phyloP scores from a whole-genome alignment of 1,140 invertebrate species.

The Procambarus virginalis region DNA sequence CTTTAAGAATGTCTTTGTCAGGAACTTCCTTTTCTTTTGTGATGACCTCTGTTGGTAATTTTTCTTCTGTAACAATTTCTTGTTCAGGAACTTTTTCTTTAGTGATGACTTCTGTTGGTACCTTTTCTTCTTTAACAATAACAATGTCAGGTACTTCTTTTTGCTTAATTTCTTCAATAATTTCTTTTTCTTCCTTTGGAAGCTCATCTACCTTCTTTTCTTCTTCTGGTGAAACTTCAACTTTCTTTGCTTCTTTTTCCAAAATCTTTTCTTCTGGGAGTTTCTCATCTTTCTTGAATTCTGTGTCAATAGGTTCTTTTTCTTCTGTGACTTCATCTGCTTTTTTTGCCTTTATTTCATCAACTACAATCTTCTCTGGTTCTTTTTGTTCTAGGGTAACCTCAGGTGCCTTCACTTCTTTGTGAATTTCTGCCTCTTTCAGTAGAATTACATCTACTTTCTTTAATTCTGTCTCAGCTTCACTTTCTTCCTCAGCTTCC shows the following conservation, averaged over 20 bases:
- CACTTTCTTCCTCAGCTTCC: not conserved
- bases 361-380: slow-evolving; percentile 22
- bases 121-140: slow-evolving; percentile 45
- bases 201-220: slow-evolving; percentile 49
- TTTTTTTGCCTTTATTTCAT: slow-evolving; percentile 7
- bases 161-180: slow-evolving; percentile 70
- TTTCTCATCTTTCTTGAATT: slow-evolving; percentile 5
- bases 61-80: not conserved
- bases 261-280: slow-evolving; percentile 35
- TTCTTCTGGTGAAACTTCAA: slow-evolving; percentile 36
- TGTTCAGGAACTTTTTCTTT: not conserved
- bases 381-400: slow-evolving; percentile 22
- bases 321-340: slow-evolving; percentile 49
- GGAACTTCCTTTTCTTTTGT: not conserved
- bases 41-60: not conserved
- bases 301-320: not conserved
- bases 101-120: not conserved
- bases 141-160: slow-evolving; percentile 72
- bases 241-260: slow-evolving; percentile 45
- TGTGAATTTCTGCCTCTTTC: slow-evolving; percentile 5
- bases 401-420: slow-evolving; percentile 33
- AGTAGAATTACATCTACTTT: slow-evolving; percentile 16
- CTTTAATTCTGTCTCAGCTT: not conserved
- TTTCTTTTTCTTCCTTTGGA: slow-evolving; percentile 54
- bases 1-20: not conserved